Evolutionary conservation across 2,888 invertebrate genomes (phyloP).

Genomic region (Heliconius ismenius): DNA sequence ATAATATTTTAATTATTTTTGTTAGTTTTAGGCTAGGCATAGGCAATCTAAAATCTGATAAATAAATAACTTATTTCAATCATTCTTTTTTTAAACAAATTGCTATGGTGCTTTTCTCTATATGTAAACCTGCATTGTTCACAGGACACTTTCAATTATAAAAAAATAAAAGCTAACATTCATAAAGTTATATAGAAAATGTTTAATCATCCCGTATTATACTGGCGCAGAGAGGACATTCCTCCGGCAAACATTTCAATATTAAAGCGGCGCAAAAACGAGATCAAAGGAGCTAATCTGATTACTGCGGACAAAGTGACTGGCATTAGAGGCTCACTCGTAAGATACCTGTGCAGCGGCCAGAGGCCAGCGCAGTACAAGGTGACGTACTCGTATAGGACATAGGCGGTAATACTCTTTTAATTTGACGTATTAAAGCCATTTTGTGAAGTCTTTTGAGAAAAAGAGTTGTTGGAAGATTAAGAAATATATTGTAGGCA

Average conservation of each 20-base stretch:
- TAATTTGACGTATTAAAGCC: slow-evolving; percentile 17
- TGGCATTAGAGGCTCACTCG: slow-evolving; percentile 26
- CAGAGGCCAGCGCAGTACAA: neutral
- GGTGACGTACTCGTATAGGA: neutral
- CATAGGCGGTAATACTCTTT: slow-evolving; percentile 26
- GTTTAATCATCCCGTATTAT: slow-evolving; percentile 22
- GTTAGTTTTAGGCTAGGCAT: no score
- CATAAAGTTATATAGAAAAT: slow-evolving; percentile 10
- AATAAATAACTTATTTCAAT: neutral
- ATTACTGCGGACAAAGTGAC: slow-evolving; percentile 29
- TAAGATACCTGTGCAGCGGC: slow-evolving; percentile 3
- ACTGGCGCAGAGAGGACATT: slow-evolving; percentile 8
- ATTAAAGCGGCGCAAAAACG: slow-evolving; percentile 31
- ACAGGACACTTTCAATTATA: neutral
- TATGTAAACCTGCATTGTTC: neutral
- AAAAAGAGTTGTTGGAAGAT: neutral
- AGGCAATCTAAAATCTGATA: no score
- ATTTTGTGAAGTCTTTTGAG: neutral
- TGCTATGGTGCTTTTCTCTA: neutral
- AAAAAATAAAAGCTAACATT: neutral
- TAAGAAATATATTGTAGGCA: neutral
- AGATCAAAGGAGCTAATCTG: slow-evolving; percentile 33
- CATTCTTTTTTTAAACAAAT: neutral
- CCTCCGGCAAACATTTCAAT: slow-evolving; percentile 29
- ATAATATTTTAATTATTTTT: no score